Evolutionary conservation across 2,888 invertebrate species (phyloP).

Genomic region (Acleris literana): DNA sequence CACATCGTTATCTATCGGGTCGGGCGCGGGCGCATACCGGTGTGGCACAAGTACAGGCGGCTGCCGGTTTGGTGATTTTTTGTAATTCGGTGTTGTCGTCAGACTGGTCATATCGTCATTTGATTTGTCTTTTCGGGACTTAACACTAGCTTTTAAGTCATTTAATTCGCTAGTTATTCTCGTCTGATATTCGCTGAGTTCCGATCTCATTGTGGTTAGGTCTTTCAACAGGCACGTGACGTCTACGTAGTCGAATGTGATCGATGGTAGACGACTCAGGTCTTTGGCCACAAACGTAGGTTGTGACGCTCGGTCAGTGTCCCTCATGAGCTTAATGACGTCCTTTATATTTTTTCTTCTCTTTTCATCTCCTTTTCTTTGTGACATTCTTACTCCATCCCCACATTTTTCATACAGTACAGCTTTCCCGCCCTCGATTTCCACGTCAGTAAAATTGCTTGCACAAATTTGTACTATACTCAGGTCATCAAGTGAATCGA

Average conservation of each 20-base stretch:
- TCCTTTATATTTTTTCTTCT: conserved; percentile 33
- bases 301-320: conserved; percentile 21
- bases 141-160: background rate
- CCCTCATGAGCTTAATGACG: conserved; percentile 32
- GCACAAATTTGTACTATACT: too few relatives aligned
- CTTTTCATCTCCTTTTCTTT: conserved; percentile 34
- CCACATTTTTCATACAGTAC: background rate
- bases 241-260: background rate
- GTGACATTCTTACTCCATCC: background rate
- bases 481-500: too few relatives aligned
- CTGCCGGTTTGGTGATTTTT: too few relatives aligned
- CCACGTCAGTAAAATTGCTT: too few relatives aligned
- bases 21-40: too few relatives aligned
- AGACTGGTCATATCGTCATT: background rate
- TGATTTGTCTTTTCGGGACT: background rate
- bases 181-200: background rate
- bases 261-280: background rate
- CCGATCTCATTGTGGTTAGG: background rate
- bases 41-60: too few relatives aligned
- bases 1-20: too few relatives aligned
- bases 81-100: too few relatives aligned
- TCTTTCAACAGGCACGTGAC: background rate
- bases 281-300: conserved; percentile 18
- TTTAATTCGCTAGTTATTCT: background rate
- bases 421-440: too few relatives aligned